Base-by-base conservation (phyloP, 2,797 vertebrate genomes). In the Phoebastria nigripes region DNA sequence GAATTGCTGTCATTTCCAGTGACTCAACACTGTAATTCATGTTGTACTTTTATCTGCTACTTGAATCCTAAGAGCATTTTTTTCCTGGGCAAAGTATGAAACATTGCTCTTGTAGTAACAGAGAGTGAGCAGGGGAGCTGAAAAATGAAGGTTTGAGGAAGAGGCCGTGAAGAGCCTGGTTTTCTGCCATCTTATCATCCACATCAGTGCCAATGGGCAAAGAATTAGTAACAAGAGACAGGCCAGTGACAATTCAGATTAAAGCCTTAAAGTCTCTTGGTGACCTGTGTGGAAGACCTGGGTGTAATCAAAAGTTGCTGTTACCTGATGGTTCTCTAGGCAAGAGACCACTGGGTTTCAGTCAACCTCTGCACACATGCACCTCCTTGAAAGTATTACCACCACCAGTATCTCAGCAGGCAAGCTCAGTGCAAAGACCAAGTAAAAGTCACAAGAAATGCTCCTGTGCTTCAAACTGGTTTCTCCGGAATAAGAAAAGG, bases 21-120 rank as follows among this genome's bases (percentile, higher is more conserved):
- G 95, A 94, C 90, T 90, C 89, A 94, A 87, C 59, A 28, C 61
- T 67, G 70, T 90, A 94, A 94, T 90, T 95, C 88, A 72, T 84
- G 55, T 47, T 91, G 59, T 80, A 88, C 94, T 87, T 94, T 70
- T 95, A 95, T 95, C 76, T 84, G 66, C 77, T 94, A 85, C 67
- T 93, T 66, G 66, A 96, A 95, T 91, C 56, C 63, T 93, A 52
- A 46, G 29, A 89, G 56, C 37, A 39, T 26, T 63, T 93, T 79
- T 93, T 89, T 82, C 78, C 29, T 37, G 13, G 49, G 80, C 52
- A 81, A 94, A 94, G 35, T 55, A 95, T 62, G 82, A 95, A 96
- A 90, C 29, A 70, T 55, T 82, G 63, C 41, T 74, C 62, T 69
- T 37, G 18, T 31, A 76, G 70, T 47, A 62, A 74, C 15, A 82